Evolutionary conservation across 2,888 invertebrate genomes (phyloP), one percentile per base, ranked within the genome.

Genomic region (Aricia artaxerxes): DNA sequence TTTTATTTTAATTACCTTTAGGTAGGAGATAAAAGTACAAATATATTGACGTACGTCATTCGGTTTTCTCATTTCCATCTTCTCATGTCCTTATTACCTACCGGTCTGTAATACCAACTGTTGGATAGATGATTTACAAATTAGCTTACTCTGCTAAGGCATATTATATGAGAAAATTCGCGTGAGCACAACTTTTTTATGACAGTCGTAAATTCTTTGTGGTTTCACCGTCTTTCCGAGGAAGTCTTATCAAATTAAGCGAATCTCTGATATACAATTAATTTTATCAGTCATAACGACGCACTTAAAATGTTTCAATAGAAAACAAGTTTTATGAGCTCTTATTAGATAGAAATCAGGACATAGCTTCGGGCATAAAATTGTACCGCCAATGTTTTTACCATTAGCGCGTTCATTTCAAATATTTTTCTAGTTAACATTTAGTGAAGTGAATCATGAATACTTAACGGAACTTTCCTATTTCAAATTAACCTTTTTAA

Each of bases 311-410:
- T 75, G 31, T 44, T 75, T 44, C 44, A 75, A 49, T 75, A 31
- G 69, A 69, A 69, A 75, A 75, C 75, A 53, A 75, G 49, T 75
- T 75, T 75, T 49, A 49, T 75, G 44, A 75, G 49, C 49, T 49
- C 24, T 75, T 24, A 49, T 24, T 75, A 44, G 44, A 75, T 75
- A 75, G 49, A 24, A 75, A 75, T 75, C 75, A 49, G 44, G 44
- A 75, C 44, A 75, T 69, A 38, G 69, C 69, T 38, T 13, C 35
- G 69, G 69, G 69, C 69, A 35, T 35, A 35, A 69, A 69, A 69
- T 31, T n/a, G 61, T 64, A 64, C 64, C 64, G 64, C 3, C 64
- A 64, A 64, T 31, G 69, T 35, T 69, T 69, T 24, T 38, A 38
- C 31, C 69, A 38, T 69, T 69, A 69, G 69, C 69, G 69, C 35